These are phyloP conservation scores for Hemistola chrysoprasaria DNA, from an alignment of 2,888 invertebrate genomes.

Conservation along the genomic window DNA sequence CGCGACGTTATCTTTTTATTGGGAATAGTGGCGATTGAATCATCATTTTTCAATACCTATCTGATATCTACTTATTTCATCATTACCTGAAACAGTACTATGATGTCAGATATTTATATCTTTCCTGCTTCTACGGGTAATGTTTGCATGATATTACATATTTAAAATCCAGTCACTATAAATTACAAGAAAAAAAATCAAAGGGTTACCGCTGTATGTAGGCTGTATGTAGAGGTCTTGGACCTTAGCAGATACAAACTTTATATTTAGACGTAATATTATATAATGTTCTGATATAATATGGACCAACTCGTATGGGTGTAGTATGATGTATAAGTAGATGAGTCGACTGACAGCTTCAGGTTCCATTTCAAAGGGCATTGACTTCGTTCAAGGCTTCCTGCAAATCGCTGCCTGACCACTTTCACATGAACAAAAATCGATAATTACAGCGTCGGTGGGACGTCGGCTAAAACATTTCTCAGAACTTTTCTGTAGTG, in stretches of 20 bases:
- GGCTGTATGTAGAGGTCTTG: no score
- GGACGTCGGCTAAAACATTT: constrained; percentile 35
- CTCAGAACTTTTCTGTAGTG: constrained; percentile 36
- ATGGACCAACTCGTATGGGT: no score
- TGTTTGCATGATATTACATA: no score
- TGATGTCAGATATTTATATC: no score
- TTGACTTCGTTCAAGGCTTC: constrained; percentile 28
- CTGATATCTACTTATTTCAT: not conserved
- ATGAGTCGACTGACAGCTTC: constrained; percentile 8
- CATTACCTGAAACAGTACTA: no score
- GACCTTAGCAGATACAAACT: no score
- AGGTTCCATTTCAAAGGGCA: constrained; percentile 18
- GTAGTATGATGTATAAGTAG: not conserved
- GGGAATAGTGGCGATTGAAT: constrained; percentile 16
- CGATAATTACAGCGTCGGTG: constrained; percentile 33
- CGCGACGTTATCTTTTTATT: constrained; percentile 17
- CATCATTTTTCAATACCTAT: constrained; percentile 13
- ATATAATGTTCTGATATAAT: no score
- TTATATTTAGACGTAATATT: no score
- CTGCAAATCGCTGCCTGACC: constrained; percentile 17
- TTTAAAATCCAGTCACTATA: no score
- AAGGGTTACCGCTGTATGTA: no score
- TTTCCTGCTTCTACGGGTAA: no score
- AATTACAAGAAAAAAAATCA: no score
- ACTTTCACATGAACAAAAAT: constrained; percentile 27